A percentile compares a stretch with the other conserved stretches of the same genome.
These are phyloP conservation scores for Scophthalmus maximus DNA, from an alignment of 2,113 vertebrate species.

Conservation along the genomic window DNA sequence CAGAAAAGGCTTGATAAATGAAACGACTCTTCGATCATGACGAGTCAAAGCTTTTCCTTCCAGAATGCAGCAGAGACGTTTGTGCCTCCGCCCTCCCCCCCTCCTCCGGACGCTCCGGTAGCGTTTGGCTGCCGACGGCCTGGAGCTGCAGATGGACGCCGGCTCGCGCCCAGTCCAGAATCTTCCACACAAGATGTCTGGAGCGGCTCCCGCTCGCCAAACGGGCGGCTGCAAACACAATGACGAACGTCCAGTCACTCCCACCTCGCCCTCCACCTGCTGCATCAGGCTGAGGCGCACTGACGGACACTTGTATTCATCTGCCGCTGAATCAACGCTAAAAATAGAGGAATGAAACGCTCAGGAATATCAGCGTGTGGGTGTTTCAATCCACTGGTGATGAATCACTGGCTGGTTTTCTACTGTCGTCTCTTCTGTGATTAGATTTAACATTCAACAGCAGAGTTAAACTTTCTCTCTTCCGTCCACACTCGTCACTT, in stretches of 20 bases:
- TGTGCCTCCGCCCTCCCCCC: not conserved
- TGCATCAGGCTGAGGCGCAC: constrained; percentile 42
- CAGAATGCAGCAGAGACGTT: not conserved
- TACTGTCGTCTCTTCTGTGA: not conserved
- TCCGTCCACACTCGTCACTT: not conserved
- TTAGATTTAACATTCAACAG: too few relatives aligned
- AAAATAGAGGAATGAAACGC: constrained; percentile 39
- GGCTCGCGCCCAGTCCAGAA: constrained; percentile 75
- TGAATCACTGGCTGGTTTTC: not conserved
- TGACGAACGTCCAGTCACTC: constrained; percentile 60
- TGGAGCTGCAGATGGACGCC: constrained; percentile 80
- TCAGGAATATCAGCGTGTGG: constrained; percentile 26
- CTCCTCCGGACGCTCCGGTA: constrained; percentile 4
- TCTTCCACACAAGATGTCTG: constrained; percentile 80
- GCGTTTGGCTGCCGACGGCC: constrained; percentile 74
- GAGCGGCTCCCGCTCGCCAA: constrained; percentile 75
- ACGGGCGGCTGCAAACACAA: constrained; percentile 78
- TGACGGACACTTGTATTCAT: constrained; percentile 48
- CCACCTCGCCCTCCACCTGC: constrained; percentile 69
- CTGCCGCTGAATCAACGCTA: constrained; percentile 45
- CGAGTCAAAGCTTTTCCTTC: not conserved
- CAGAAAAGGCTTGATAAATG: too few relatives aligned
- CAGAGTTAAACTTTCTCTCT: not conserved
- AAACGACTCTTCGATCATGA: too few relatives aligned
- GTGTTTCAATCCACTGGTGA: constrained; percentile 11